A percentile compares a stretch with the other conserved stretches of the same genome.
Evolutionary conservation across 2,888 invertebrate species (phyloP).

Genomic region (Hirtodrosophila trivittata): DNA sequence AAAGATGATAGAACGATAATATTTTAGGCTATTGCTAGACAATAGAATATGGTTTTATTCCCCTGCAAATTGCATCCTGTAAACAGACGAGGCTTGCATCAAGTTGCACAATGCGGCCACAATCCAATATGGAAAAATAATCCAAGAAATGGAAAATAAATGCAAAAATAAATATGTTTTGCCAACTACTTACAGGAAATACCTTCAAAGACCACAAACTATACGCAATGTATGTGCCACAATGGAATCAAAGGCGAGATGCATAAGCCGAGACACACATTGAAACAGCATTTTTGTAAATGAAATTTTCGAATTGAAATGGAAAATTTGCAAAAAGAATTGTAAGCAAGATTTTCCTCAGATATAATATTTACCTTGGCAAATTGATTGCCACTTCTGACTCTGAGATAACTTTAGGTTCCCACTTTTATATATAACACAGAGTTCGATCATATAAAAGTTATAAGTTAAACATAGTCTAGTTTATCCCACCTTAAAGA

Average conservation of each 20-base stretch:
- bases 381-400: too few relatives aligned
- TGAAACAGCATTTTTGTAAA: constrained; percentile 9
- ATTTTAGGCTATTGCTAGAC: neutral
- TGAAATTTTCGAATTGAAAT: constrained; percentile 3
- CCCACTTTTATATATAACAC: too few relatives aligned
- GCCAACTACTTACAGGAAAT: neutral
- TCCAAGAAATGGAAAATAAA: constrained; percentile 5
- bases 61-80: neutral
- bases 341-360: neutral
- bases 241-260: too few relatives aligned
- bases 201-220: constrained; percentile 6
- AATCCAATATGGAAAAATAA: neutral
- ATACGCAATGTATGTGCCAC: too few relatives aligned
- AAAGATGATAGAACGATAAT: constrained; percentile 8
- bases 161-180: constrained; percentile 6
- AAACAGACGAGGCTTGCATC: too few relatives aligned
- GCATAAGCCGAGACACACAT: too few relatives aligned
- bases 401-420: too few relatives aligned
- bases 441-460: too few relatives aligned
- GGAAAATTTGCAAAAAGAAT: neutral
- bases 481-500: too few relatives aligned
- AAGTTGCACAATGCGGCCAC: neutral
- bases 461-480: too few relatives aligned
- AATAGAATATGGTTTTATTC: constrained; percentile 11
- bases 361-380: too few relatives aligned